These are phyloP conservation scores for Cyprinella venusta DNA, from an alignment of 2,797 vertebrate genomes.

Conservation along the genomic window DNA sequence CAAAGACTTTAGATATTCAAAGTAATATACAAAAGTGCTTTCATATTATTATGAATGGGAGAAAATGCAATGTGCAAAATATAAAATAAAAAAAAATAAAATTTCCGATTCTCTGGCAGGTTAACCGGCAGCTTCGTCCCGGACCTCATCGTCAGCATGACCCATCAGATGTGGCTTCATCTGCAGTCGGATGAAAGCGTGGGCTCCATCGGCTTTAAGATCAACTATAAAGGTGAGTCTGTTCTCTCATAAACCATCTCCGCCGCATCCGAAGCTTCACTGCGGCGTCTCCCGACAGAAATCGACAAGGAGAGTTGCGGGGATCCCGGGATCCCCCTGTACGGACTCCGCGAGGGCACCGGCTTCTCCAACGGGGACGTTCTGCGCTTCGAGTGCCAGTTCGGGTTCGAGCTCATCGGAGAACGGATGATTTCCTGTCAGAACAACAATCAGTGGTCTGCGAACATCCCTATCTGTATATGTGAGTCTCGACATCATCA, in stretches of 20 bases:
- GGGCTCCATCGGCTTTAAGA: slow-evolving; percentile 96
- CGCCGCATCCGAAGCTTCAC: slow-evolving; percentile 20
- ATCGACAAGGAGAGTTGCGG: slow-evolving; percentile 99
- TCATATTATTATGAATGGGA: neutral
- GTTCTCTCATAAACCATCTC: slow-evolving; percentile 23
- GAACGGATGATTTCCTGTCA: slow-evolving; percentile 97
- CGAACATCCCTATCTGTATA: slow-evolving; percentile 99
- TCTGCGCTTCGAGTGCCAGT: slow-evolving; percentile 96
- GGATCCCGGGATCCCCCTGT: slow-evolving; percentile 94
- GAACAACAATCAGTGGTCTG: slow-evolving; percentile 99
- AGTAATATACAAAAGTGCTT: neutral
- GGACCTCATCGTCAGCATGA: slow-evolving; percentile 97
- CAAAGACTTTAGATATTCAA: neutral
- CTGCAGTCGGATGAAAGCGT: slow-evolving; percentile 98
- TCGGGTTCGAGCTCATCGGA: slow-evolving; percentile 98
- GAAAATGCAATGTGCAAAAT: too few species aligned
- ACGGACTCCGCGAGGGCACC: slow-evolving; percentile 93
- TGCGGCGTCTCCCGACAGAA: slow-evolving; percentile 74
- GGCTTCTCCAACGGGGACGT: slow-evolving; percentile 95
- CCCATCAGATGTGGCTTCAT: slow-evolving; percentile 97
- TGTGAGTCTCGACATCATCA: slow-evolving; percentile 79
- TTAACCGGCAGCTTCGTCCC: slow-evolving; percentile 97
- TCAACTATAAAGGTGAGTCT: slow-evolving; percentile 93
- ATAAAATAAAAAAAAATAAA: too few species aligned
- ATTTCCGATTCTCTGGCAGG: too few species aligned